Base-by-base conservation (phyloP, 2,888 invertebrate species). In the Thereva unica region DNA sequence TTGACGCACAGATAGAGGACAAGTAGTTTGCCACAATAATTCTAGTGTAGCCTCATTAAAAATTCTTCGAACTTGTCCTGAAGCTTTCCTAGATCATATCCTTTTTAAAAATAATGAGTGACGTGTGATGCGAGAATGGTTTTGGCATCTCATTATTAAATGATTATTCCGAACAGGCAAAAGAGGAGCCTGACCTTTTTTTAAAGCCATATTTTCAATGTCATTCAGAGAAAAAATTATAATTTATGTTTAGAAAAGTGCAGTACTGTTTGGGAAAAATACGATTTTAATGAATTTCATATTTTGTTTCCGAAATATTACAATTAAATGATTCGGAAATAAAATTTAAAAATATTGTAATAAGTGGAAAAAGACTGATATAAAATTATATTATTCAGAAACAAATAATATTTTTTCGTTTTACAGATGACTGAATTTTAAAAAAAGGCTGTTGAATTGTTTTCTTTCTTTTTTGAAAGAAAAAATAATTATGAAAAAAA, bases 61-160 rank as follows among this genome's bases (percentile, higher is more conserved):
- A 47, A 47, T 47, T 5, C 7, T 47, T 23, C 23, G 2, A 23
- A 23, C 47, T 47, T n/a, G 47, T 44, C 23, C 9, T 9, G 12
- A 35, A 23, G 34, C 34, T 44, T 23, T 44, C 44, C 44, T 44
- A 34, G 9, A 44, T 44, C 34, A 42, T 56, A 34, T 56, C 35
- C 44, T 44, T 37, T 4, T 41, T 55, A 55, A 56, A 35, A n/a
- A 44, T 10, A 35, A 44, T 44, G 37, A 56, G 56, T 56, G 56
- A 56, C 42, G 56, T 56, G 42, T 8, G 38, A 56, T 56, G 56
- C 44, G 56, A 56, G 44, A 41, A 56, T 41, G 42, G 34, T 44
- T 38, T 38, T 53, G 37, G 12, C 53, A 53, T 53, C 37, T 38
- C 37, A 9, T 38, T 38, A 53, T 53, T 53, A 5, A 12, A 53